Conservation (phyloP, 2,113 vertebrate genomes). For the Halichoerus grypus region DNA sequence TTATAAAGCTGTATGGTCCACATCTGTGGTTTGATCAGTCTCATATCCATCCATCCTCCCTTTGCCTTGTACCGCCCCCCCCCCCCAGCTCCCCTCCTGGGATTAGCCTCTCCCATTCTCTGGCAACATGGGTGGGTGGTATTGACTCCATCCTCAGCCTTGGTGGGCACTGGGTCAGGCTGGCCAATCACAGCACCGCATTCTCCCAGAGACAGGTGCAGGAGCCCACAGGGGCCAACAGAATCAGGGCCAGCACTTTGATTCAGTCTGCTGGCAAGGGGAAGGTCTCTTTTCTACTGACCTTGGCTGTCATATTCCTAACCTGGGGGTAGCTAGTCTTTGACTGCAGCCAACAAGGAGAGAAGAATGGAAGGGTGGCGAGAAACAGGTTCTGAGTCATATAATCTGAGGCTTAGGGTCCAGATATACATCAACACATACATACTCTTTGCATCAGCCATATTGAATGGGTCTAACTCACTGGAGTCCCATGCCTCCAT, state of each 20-base stretch:
- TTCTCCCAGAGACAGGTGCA: background rate
- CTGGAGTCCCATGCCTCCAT: accelerated
- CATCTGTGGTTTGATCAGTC: background rate
- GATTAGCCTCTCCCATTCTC: background rate
- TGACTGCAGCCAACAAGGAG: background rate
- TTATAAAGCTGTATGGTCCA: background rate
- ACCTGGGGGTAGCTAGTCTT: background rate
- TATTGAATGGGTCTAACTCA: background rate
- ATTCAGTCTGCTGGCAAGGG: background rate
- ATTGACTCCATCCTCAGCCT: background rate
- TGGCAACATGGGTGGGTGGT: background rate
- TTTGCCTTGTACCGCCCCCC: background rate
- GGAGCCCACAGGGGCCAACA: background rate
- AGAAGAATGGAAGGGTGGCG: background rate
- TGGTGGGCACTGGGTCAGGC: background rate
- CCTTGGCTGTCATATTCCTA: background rate
- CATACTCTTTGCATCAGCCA: background rate
- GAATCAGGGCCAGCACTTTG: background rate
- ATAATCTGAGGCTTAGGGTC: background rate
- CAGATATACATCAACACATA: background rate
- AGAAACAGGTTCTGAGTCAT: background rate
- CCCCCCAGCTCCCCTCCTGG: background rate
- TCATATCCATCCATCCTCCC: background rate
- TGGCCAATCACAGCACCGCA: background rate
- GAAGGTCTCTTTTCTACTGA: background rate